These are phyloP conservation scores for Notamacropus eugenii DNA, from an alignment of 2,797 vertebrate species.

Conservation along the genomic window DNA sequence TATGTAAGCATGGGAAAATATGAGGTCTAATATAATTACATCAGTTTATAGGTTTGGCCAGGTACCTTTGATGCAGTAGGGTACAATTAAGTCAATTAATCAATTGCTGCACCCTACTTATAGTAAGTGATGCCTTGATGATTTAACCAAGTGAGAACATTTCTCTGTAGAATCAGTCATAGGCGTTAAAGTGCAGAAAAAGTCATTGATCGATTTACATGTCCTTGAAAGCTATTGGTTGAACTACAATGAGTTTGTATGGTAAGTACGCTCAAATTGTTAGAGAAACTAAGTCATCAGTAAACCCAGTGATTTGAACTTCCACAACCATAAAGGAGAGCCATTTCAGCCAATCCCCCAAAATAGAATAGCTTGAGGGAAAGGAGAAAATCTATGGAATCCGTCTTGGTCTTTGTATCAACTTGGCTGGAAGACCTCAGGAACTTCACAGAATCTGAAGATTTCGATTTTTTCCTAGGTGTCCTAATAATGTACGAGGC, in stretches of 20 bases:
- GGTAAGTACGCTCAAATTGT: neutral
- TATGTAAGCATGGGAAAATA: neutral
- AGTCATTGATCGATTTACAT: neutral
- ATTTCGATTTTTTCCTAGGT: neutral
- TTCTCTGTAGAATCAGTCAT: neutral
- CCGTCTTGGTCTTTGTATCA: neutral
- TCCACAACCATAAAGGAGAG: neutral
- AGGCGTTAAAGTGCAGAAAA: neutral
- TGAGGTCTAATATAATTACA: neutral
- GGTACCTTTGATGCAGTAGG: neutral
- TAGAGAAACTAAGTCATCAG: neutral
- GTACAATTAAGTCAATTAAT: neutral
- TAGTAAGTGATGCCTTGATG: neutral
- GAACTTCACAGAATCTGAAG: neutral
- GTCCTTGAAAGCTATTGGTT: neutral
- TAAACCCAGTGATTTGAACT: neutral
- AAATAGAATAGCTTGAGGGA: neutral
- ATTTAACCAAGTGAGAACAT: neutral
- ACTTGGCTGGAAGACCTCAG: neutral
- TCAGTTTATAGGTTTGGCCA: neutral
- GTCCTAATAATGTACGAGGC: neutral
- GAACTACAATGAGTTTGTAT: neutral
- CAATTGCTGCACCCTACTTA: neutral
- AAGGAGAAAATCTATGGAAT: neutral
- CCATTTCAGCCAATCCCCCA: neutral